Conservation (phyloP, 1,140 invertebrate species). For the Lucilia sericata region DNA sequence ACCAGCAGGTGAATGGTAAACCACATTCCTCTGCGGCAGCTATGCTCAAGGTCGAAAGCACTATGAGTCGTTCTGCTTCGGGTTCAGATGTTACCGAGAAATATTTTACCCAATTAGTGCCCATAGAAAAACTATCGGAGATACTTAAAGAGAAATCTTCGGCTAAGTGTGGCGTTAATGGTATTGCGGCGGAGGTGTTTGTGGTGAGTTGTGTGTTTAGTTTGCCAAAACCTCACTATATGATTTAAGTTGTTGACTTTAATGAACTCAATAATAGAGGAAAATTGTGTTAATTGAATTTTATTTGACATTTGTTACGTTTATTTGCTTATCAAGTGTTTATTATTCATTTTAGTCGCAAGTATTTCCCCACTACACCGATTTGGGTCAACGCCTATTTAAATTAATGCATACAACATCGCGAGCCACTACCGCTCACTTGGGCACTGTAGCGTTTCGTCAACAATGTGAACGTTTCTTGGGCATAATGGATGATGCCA, state of each 20-base stretch:
- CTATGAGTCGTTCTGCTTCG: conserved; percentile 71
- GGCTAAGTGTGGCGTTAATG: conserved; percentile 73
- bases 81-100: conserved; percentile 73
- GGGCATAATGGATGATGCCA: conserved; percentile 75
- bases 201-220: conserved; percentile 68
- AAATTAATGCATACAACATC: conserved; percentile 73
- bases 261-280: background rate
- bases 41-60: conserved; percentile 46
- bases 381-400: conserved; percentile 78
- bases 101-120: conserved; percentile 73
- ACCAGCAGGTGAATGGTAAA: background rate
- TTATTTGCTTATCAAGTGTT: background rate
- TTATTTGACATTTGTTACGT: background rate
- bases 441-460: conserved; percentile 74
- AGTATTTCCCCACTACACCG: conserved; percentile 82
- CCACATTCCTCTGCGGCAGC: background rate
- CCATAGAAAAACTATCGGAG: conserved; percentile 78
- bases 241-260: background rate
- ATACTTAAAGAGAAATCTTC: conserved; percentile 76
- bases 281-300: conserved; percentile 3
- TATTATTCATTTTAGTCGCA: conserved; percentile 71
- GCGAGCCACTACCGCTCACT: conserved; percentile 73
- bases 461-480: conserved; percentile 80
- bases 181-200: conserved; percentile 75
- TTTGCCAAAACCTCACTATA: background rate